Evolutionary conservation across 2,888 invertebrate genomes (phyloP), one percentile per base, ranked within the genome.

Genomic region (Acanthoscelides obtectus): DNA sequence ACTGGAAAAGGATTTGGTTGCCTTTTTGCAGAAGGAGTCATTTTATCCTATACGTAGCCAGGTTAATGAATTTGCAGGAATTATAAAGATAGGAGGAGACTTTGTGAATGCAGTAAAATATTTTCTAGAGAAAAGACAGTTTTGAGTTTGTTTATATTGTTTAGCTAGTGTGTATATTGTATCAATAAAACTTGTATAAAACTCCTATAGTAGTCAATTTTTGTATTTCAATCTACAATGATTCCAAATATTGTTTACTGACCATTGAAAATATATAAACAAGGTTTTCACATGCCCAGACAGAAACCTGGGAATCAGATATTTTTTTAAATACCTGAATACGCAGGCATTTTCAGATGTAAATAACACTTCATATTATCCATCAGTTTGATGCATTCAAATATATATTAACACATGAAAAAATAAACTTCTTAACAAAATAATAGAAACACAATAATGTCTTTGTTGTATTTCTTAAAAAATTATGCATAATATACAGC

Each of bases 51-150:
- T 93, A 12, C 89, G 91, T 77, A 89, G 90, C 6, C 90, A 92
- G 81, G 91, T 95, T 1, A 91, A 95, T 80, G 96, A 96, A 87
- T 88, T 94, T 74, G 88, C 86, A 25, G 89, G 91, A 72, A 87
- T 87, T 78, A 91, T 96, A 72, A 88, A 88, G 82, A 87, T 94
- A 65, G 92, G 91, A 82, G 95, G 95, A 5, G 94, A 95, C 83
- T 89, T 89, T 84, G 91, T 93, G 0, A 89, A 90, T 78, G 86
- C 90, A 72, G 83, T 94, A 27, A 88, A 88, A 76, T 87, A 92
- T 72, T 96, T 92, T 89, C 87, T 95, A 67, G 80, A 89, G 68
- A 84, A 88, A 22, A 93, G 92, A 86, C 95, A 96, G 71, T 94
- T 96, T 84, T 97, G 89, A 86, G 17, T 45, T 45, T 25, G 8